Evolutionary conservation across 2,113 vertebrate species (phyloP).

Genomic region (Podarcis muralis): DNA sequence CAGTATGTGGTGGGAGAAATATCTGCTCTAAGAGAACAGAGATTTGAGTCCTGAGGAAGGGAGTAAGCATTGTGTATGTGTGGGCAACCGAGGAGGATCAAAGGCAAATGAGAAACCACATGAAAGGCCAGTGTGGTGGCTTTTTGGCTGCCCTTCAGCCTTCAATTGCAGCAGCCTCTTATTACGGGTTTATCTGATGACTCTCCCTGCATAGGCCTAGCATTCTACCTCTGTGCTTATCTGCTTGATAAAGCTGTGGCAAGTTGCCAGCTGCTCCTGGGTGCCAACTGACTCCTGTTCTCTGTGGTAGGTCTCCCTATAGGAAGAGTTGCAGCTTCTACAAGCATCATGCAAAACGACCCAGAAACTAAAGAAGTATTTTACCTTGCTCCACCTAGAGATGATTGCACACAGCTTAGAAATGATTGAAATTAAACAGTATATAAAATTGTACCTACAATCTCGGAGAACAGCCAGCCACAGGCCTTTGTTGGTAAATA

Average conservation of each 20-base stretch:
- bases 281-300: not conserved
- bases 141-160: not conserved
- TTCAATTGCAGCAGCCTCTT: not conserved
- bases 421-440: too few relatives aligned
- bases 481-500: not conserved
- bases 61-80: not conserved
- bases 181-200: not conserved
- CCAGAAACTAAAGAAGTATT: not conserved
- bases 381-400: not conserved
- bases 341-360: not conserved
- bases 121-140: not conserved
- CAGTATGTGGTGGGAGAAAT: not conserved
- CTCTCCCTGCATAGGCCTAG: not conserved
- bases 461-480: not conserved
- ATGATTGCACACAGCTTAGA: too few relatives aligned
- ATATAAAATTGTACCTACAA: not conserved
- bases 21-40: too few relatives aligned
- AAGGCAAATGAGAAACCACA: constrained; percentile 2
- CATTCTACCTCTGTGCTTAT: not conserved
- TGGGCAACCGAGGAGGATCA: not conserved
- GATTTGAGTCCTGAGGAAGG: not conserved
- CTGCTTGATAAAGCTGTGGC: not conserved
- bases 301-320: not conserved
- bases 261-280: not conserved
- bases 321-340: not conserved